Percentiles rank a stretch among this genome's conserved stretches.
phyloP scores from a whole-genome alignment of 2,797 vertebrate genomes.

The Spinus olivaceus region DNA sequence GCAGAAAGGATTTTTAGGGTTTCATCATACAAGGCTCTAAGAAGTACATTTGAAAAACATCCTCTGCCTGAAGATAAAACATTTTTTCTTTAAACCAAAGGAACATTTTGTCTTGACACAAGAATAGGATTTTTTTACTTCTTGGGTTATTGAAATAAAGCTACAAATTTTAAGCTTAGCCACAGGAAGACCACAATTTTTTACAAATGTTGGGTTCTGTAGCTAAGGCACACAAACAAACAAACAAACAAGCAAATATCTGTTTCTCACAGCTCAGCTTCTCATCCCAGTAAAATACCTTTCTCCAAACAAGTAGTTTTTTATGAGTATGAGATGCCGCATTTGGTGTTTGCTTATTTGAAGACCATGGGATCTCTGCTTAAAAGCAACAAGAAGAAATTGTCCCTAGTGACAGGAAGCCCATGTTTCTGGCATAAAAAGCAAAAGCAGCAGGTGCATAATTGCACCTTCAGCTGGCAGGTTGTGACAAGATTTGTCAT shows the following conservation, averaged over 20 bases:
- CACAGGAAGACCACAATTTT: background rate
- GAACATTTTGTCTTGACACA: background rate
- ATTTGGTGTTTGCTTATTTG: background rate
- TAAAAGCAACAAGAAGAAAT: background rate
- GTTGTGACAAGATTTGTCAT: background rate
- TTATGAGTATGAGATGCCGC: background rate
- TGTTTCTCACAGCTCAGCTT: slow-evolving; percentile 2
- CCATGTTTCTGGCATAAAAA: background rate
- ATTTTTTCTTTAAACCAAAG: background rate
- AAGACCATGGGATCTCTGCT: background rate
- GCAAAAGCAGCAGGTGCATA: background rate
- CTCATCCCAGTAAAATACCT: background rate
- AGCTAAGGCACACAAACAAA: background rate
- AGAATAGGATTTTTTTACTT: background rate
- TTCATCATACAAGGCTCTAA: background rate
- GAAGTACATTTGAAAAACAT: background rate
- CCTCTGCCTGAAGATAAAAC: background rate
- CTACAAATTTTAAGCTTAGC: background rate
- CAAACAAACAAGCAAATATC: slow-evolving; percentile 1
- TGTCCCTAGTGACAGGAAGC: background rate
- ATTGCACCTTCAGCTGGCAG: background rate
- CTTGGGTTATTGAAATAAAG: slow-evolving; percentile 9
- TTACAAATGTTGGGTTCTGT: slow-evolving; percentile 9
- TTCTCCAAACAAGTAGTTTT: background rate
- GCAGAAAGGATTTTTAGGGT: background rate